Evolutionary conservation across 2,113 vertebrate species (phyloP), one percentile per base, ranked within the genome.

Genomic region (Oncorhynchus gorbuscha): DNA sequence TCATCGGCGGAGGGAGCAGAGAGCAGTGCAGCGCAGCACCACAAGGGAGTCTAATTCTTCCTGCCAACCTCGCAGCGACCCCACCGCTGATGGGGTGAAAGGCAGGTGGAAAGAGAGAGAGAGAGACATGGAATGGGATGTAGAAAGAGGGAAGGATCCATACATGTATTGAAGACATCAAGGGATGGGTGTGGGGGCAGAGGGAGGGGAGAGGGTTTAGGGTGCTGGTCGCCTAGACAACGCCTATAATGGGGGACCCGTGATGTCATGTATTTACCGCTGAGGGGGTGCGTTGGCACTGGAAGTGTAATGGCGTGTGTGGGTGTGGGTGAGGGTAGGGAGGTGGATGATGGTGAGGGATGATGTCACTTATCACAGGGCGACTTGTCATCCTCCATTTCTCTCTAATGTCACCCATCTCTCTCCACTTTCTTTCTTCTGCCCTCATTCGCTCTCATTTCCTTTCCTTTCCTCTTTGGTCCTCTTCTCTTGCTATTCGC

Each of bases 231-330:
- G 39, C 61, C 61, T 45, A 22, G 61, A 28, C 58, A 74, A 74
- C 71, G 58, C 39, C 39, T 39, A 9, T 39, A 39, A 24, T 51
- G 49, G 14, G 4, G 49, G 49, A 51, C 14, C 28, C n/a, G 71
- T 72, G 71, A 72, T 72, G 55, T 73, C 71, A 73, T 73, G 55
- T 73, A 58, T 73, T 73, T 73, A 35, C 28, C 26, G 6, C 55
- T 18, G n/a, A 59, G 16, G 9, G 71, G 55, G 30, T 20, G 28
- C 22, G 0, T 22, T 55, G 70, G 48, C 26, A 49, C 70, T 49
- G 70, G 48, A 22, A 4, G 28, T 39, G 71, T n/a, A 24, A 30
- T 7, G 5, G 16, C 14, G 30, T 32, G 14, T 65, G 5, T 66
- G 64, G 28, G 62, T 24, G 62, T 68, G 39, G 2, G 39, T 45